Evolutionary conservation across 2,888 invertebrate species (phyloP).

Genomic region (Phlogophora meticulosa): DNA sequence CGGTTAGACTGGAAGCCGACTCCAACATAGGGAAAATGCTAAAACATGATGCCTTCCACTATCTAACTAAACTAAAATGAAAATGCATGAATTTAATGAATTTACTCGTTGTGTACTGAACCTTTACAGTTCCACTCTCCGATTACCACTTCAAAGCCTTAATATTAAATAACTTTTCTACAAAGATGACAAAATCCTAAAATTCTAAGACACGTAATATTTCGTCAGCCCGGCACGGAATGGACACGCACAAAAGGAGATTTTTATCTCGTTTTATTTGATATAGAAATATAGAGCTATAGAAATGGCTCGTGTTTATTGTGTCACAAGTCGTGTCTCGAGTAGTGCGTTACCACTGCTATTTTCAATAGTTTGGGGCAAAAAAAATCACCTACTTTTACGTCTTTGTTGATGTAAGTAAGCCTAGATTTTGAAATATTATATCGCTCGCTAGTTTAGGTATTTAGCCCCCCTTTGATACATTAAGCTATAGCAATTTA

Average conservation of each 20-base stretch:
- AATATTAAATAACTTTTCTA: slow-evolving; percentile 38
- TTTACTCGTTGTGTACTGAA: no score
- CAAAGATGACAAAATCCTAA: slow-evolving; percentile 21
- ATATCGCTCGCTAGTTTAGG: no score
- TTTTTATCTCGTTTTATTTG: slow-evolving; percentile 14
- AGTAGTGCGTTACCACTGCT: slow-evolving; percentile 9
- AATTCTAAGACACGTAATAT: slow-evolving; percentile 47
- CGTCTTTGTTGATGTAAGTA: no score
- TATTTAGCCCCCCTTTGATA: no score
- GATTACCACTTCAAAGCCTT: neutral
- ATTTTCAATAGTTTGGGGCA: neutral
- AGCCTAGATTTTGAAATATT: no score
- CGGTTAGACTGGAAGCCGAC: no score
- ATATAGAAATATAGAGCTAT: slow-evolving; percentile 30
- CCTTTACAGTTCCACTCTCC: slow-evolving; percentile 7
- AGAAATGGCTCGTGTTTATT: slow-evolving; percentile 23
- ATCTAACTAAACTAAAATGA: no score
- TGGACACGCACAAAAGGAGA: slow-evolving; percentile 37
- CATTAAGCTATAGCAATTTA: no score
- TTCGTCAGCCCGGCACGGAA: slow-evolving; percentile 34
- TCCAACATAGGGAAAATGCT: no score
- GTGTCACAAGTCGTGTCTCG: slow-evolving; percentile 24
- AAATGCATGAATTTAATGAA: no score
- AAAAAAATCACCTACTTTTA: slow-evolving; percentile 7
- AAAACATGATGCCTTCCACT: no score